These are phyloP conservation scores for Actenoides lindsayi DNA, from an alignment of 2,113 vertebrate genomes.

Conservation along the genomic window DNA sequence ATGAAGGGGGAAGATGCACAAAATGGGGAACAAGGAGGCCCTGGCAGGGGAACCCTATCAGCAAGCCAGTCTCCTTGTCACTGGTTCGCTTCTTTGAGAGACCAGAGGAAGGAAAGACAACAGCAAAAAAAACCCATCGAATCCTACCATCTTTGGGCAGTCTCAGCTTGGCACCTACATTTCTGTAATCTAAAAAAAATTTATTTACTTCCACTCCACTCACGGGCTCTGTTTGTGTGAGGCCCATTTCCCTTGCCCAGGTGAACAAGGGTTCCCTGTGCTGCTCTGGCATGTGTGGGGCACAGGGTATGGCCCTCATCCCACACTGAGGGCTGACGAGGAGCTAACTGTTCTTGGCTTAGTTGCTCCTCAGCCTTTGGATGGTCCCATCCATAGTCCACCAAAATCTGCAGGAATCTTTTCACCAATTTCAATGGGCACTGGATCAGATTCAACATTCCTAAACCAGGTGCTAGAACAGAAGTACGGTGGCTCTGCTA, in stretches of 20 bases:
- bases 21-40: background rate
- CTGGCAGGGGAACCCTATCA: background rate
- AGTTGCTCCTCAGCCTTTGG: background rate
- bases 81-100: background rate
- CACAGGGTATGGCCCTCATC: fast-evolving
- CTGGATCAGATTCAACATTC: background rate
- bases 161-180: background rate
- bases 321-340: background rate
- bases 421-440: background rate
- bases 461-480: background rate
- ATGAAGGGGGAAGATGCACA: background rate
- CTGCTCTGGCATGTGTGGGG: background rate
- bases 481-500: background rate
- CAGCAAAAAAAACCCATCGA: background rate
- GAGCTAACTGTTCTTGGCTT: fast-evolving
- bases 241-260: background rate
- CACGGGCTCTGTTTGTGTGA: fast-evolving
- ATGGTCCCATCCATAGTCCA: background rate
- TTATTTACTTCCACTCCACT: fast-evolving
- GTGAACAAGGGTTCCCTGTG: background rate
- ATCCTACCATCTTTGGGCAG: background rate
- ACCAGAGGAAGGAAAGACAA: background rate
- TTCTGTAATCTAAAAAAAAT: background rate
- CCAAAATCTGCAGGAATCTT: background rate
- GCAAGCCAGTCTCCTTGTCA: background rate